Conservation (phyloP, 2,888 invertebrate species). For the Lordiphosa fenestrarum region DNA sequence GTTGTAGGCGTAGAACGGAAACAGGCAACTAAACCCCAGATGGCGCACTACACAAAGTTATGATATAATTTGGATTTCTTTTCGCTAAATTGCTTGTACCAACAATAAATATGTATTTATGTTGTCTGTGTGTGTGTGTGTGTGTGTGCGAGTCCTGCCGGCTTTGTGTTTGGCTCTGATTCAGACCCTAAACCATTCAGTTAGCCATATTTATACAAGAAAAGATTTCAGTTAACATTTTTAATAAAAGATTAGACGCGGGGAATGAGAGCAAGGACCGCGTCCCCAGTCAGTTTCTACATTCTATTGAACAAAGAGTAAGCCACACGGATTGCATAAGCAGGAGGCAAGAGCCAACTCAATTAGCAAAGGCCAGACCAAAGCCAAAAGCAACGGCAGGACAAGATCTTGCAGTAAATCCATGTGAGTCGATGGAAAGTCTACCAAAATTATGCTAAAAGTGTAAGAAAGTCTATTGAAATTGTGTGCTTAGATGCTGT, state of each 20-base stretch:
- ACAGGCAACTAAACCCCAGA: constrained; percentile 78
- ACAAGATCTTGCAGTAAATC: no score
- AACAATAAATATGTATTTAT: constrained; percentile 73
- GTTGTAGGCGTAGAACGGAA: constrained; percentile 69
- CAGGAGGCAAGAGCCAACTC: no score
- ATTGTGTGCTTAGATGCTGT: no score
- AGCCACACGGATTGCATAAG: background rate
- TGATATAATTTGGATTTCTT: constrained; percentile 75
- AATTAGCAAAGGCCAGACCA: no score
- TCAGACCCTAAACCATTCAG: constrained; percentile 3
- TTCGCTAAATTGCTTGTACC: constrained; percentile 76
- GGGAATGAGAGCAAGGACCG: background rate
- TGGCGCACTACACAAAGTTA: constrained; percentile 78
- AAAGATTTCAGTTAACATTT: constrained; percentile 47
- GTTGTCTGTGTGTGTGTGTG: constrained; percentile 4
- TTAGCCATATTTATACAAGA: constrained; percentile 39
- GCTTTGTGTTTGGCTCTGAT: constrained; percentile 11
- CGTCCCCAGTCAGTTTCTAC: background rate
- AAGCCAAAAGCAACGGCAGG: no score
- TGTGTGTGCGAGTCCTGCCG: constrained; percentile 8
- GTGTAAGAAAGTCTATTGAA: no score
- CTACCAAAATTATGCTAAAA: no score
- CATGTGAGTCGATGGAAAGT: no score
- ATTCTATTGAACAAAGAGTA: background rate
- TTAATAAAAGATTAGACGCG: constrained; percentile 44